Percentiles rank a stretch among this genome's conserved stretches.
These are phyloP conservation scores for Pocillopora meandrina DNA, from an alignment of 92 coral and sea anemone genomes.

Conservation along the genomic window DNA sequence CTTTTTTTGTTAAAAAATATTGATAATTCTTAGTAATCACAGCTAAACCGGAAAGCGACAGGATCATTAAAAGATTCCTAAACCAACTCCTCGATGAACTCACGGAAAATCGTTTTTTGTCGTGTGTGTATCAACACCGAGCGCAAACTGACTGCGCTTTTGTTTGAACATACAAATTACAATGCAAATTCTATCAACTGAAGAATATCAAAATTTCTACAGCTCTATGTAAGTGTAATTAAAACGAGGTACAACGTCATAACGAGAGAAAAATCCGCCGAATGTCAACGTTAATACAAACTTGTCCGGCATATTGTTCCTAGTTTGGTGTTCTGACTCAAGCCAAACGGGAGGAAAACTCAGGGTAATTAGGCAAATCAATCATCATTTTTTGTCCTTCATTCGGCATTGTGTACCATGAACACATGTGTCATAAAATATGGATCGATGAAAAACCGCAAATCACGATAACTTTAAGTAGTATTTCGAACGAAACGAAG, in stretches of 20 bases:
- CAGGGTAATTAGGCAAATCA: background rate
- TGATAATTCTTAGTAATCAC: background rate
- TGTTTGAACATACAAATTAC: background rate
- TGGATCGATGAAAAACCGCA: constrained; percentile 31
- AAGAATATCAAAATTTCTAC: background rate
- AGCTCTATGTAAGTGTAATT: background rate
- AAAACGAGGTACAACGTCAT: background rate
- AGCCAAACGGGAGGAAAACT: background rate
- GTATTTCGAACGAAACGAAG: background rate
- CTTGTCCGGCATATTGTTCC: background rate
- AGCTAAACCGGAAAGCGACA: constrained; percentile 7
- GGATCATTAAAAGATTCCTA: background rate
- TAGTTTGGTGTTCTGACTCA: background rate
- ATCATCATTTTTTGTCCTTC: constrained; percentile 28
- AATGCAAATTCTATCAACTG: constrained; percentile 7
- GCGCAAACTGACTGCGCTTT: background rate
- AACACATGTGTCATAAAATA: constrained; percentile 25
- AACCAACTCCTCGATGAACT: background rate
- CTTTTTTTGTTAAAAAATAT: background rate
- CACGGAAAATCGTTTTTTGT: background rate
- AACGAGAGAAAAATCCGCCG: background rate
- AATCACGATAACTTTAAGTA: constrained; percentile 30
- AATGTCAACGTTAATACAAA: background rate
- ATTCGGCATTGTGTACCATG: constrained; percentile 8
- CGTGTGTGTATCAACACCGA: background rate